phyloP scores from a whole-genome alignment of 2,888 invertebrate genomes.

The Polymixis lichenea region DNA sequence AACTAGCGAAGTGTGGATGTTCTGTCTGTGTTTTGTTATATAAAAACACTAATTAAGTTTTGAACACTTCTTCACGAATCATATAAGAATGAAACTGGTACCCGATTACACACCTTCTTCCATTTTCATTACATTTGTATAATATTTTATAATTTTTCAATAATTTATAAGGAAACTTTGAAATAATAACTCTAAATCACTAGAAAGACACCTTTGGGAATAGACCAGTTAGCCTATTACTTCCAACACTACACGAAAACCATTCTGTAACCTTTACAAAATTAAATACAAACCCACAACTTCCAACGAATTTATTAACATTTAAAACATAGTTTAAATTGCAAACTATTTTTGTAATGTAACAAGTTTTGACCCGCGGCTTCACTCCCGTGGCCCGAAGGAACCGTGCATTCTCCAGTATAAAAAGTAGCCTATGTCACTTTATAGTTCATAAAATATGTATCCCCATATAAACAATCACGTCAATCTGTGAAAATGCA shows the following conservation, averaged over 20 bases:
- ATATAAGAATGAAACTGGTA: neutral
- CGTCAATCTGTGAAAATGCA: too few species aligned
- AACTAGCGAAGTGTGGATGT: too few species aligned
- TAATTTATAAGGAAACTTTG: neutral
- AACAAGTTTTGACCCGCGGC: too few species aligned
- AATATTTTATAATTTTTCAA: too few species aligned
- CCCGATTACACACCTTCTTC: neutral
- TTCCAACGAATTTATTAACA: slow-evolving; percentile 18
- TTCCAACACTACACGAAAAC: slow-evolving; percentile 10
- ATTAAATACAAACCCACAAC: neutral
- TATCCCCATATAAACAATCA: neutral
- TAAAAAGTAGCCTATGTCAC: neutral
- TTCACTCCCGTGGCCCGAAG: neutral
- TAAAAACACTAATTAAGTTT: neutral
- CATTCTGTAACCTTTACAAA: neutral
- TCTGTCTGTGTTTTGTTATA: too few species aligned
- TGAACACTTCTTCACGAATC: neutral
- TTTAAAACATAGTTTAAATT: slow-evolving; percentile 12
- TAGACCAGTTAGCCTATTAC: slow-evolving; percentile 10
- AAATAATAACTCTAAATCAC: neutral
- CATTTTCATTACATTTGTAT: too few species aligned
- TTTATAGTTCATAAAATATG: neutral
- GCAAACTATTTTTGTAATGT: slow-evolving; percentile 4
- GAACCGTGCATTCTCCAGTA: neutral
- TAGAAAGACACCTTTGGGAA: slow-evolving; percentile 12